These are phyloP conservation scores for Lapara coniferarum DNA, from an alignment of 2,888 invertebrate species.

Conservation along the genomic window DNA sequence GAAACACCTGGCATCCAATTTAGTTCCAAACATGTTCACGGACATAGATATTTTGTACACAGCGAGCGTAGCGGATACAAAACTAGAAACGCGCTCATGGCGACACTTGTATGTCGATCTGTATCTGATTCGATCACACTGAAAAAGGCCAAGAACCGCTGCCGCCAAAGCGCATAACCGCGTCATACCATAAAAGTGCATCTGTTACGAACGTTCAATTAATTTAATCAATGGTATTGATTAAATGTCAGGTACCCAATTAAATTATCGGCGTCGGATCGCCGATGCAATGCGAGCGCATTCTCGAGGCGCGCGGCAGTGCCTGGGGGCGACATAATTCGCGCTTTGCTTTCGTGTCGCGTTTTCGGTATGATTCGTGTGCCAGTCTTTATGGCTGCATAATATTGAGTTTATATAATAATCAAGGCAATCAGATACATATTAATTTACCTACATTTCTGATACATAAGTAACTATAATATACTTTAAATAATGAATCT, in stretches of 20 bases:
- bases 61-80: slow-evolving; percentile 1
- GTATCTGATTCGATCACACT: slow-evolving; percentile 36
- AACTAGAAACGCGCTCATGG: slow-evolving; percentile 9
- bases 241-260: slow-evolving; percentile 79
- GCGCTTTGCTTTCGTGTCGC: slow-evolving; percentile 60
- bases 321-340: slow-evolving; percentile 59
- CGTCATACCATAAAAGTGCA: slow-evolving; percentile 68
- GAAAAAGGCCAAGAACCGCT: slow-evolving; percentile 36
- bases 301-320: slow-evolving; percentile 46
- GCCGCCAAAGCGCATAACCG: slow-evolving; percentile 37
- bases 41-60: slow-evolving; percentile 2
- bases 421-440: neutral
- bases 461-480: too few species aligned
- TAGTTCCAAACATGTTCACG: slow-evolving; percentile 3
- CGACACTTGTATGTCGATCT: slow-evolving; percentile 28
- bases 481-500: too few species aligned
- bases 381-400: slow-evolving; percentile 56
- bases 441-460: too few species aligned
- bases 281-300: slow-evolving; percentile 54
- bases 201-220: slow-evolving; percentile 70
- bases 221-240: slow-evolving; percentile 78
- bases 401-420: slow-evolving; percentile 41
- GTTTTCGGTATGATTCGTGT: slow-evolving; percentile 58
- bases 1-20: slow-evolving; percentile 23
- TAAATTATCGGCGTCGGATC: slow-evolving; percentile 70